phyloP scores from a whole-genome alignment of 2,888 invertebrate genomes.

The Andrena minutula region DNA sequence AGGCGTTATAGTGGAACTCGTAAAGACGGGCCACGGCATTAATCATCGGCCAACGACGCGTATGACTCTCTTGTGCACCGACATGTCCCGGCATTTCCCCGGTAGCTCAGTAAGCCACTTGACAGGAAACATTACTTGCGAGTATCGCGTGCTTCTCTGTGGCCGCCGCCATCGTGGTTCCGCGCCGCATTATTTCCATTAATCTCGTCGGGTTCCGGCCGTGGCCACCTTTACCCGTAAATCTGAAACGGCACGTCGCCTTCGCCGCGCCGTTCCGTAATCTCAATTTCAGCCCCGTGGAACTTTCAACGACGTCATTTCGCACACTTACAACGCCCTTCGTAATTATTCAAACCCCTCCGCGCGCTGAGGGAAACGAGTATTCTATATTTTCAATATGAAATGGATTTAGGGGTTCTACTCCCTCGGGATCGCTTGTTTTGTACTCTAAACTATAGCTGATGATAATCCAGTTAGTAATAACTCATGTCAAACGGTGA shows the following conservation, averaged over 20 bases:
- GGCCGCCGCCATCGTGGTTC: background rate
- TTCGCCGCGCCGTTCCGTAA: background rate
- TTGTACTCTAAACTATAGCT: background rate
- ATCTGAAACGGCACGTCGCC: constrained; percentile 19
- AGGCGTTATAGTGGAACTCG: background rate
- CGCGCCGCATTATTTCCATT: constrained; percentile 42
- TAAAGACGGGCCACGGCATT: constrained; percentile 16
- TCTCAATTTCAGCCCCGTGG: constrained; percentile 9
- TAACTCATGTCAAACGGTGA: no score
- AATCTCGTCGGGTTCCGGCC: constrained; percentile 35
- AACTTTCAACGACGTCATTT: background rate
- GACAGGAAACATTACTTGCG: constrained; percentile 38
- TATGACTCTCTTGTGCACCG: constrained; percentile 1
- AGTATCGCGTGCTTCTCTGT: constrained; percentile 27
- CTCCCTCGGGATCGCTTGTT: background rate
- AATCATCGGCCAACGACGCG: constrained; percentile 22
- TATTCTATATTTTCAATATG: background rate
- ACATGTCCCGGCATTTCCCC: constrained; percentile 6
- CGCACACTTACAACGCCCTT: background rate
- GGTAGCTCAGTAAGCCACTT: constrained; percentile 11
- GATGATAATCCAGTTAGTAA: no score
- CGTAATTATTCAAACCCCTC: background rate
- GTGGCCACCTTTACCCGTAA: constrained; percentile 15
- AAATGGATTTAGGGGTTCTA: background rate
- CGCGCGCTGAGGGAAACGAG: background rate